These are phyloP conservation scores for Allacma fusca DNA, from an alignment of 2,888 invertebrate species.

Conservation along the genomic window DNA sequence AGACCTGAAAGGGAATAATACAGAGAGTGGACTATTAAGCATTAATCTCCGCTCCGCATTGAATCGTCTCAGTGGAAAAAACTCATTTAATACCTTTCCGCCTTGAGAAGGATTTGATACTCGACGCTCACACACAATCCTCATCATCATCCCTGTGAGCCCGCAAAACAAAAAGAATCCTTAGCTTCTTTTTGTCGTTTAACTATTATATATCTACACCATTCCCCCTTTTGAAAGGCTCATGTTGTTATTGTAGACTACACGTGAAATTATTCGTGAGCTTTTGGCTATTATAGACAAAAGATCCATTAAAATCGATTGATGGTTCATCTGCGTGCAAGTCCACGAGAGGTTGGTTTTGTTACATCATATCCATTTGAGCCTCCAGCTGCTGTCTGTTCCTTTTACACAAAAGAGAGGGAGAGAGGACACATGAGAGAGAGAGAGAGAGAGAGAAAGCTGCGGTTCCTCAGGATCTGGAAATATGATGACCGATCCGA, in stretches of 20 bases:
- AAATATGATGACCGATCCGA: conserved; percentile 43
- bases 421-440: not conserved
- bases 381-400: not conserved
- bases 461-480: not conserved
- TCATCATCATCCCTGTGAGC: no score
- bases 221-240: no score
- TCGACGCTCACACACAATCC: no score
- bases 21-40: not conserved
- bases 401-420: not conserved
- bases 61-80: no score
- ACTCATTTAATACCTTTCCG: no score
- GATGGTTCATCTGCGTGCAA: conserved; percentile 20
- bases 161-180: no score
- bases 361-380: not conserved
- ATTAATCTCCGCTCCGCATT: no score
- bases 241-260: no score
- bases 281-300: conserved; percentile 11
- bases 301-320: conserved; percentile 21
- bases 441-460: not conserved
- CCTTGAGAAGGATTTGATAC: no score
- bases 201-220: no score
- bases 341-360: not conserved
- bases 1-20: not conserved
- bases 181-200: no score
- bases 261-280: not conserved